Conservation (phyloP, 2,113 vertebrate species). For the Sphyrna mokarran region DNA sequence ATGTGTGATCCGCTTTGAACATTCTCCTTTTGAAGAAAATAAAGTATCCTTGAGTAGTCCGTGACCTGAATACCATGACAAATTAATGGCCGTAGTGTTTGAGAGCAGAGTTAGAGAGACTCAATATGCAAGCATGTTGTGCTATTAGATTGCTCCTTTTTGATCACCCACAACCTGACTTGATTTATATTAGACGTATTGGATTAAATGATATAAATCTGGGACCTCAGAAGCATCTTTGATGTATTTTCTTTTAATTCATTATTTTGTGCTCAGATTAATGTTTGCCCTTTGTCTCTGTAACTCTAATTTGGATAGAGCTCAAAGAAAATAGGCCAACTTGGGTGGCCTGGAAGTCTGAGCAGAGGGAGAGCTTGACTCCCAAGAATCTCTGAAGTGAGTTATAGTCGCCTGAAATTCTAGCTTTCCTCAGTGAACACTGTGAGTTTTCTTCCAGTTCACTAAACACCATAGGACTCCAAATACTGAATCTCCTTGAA, state of each 20-base stretch:
- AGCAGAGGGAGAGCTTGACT: neutral
- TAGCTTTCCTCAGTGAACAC: neutral
- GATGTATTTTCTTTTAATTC: neutral
- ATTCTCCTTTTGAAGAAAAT: neutral
- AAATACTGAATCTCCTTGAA: neutral
- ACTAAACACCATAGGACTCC: neutral
- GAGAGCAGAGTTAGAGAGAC: neutral
- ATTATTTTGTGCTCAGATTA: neutral
- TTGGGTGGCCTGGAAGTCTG: neutral
- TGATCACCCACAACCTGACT: neutral
- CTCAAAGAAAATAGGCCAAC: neutral
- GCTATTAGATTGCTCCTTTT: neutral
- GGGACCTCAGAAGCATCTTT: neutral
- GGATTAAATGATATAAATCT: neutral
- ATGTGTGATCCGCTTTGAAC: neutral
- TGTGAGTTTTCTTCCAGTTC: neutral
- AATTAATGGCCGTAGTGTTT: neutral
- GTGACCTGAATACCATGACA: neutral
- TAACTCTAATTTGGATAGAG: neutral
- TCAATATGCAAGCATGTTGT: neutral
- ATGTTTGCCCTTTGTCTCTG: neutral
- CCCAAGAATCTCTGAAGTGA: neutral
- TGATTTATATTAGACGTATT: neutral
- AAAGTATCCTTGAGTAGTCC: neutral
- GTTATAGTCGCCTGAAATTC: neutral